Percentiles rank a stretch among this genome's conserved stretches.
Evolutionary conservation across 2,797 vertebrate genomes (phyloP).

Genomic region (Premnoplex brunnescens): DNA sequence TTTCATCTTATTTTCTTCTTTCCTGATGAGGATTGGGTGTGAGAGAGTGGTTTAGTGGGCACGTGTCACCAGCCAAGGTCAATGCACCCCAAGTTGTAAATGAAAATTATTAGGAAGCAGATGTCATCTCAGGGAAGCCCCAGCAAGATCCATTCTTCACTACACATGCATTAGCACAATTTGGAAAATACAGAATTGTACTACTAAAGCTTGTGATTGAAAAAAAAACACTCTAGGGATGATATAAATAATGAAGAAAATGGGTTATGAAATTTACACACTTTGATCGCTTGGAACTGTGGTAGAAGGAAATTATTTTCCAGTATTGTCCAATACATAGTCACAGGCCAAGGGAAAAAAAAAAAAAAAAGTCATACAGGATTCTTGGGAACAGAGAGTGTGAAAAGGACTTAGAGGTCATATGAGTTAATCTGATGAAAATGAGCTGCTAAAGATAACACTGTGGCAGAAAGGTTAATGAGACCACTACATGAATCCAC

Average conservation of each 20-base stretch:
- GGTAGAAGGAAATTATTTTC: not conserved
- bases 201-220: not conserved
- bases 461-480: constrained; percentile 58
- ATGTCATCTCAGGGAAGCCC: not conserved
- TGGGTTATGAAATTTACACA: not conserved
- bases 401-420: not conserved
- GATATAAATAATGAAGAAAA: not conserved
- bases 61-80: not conserved
- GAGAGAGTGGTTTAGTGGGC: not conserved
- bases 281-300: not conserved
- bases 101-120: not conserved
- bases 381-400: not conserved
- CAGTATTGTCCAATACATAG: not conserved
- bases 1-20: not conserved
- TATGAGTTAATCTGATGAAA: constrained; percentile 52
- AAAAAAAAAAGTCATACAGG: not conserved
- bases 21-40: not conserved
- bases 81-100: not conserved
- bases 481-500: constrained; percentile 36
- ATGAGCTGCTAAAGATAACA: constrained; percentile 61
- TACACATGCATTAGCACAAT: not conserved
- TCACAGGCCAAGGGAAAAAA: not conserved
- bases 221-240: not conserved
- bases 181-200: not conserved
- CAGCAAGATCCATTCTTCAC: not conserved